Percentiles rank a stretch among this genome's conserved stretches.
phyloP scores from a whole-genome alignment of 2,888 invertebrate genomes.

The Drosophila greeni region DNA sequence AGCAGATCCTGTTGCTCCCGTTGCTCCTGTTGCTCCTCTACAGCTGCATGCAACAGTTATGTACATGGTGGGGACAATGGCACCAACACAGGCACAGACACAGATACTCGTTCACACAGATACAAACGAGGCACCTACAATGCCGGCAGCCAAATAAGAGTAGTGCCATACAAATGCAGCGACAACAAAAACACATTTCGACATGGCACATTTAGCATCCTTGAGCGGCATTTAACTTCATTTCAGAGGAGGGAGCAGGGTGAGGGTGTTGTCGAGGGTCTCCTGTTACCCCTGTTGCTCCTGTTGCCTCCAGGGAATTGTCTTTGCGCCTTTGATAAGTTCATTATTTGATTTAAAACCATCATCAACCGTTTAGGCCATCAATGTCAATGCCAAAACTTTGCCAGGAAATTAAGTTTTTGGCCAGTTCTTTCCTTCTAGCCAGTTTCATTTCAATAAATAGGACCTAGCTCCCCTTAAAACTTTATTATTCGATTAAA shows the following conservation, averaged over 20 bases:
- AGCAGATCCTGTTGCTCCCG: conserved; percentile 29
- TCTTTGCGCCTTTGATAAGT: conserved; percentile 30
- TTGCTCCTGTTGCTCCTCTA: conserved; percentile 29
- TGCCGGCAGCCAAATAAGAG: conserved; percentile 47
- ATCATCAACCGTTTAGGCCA: conserved; percentile 58
- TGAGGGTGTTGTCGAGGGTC: not conserved
- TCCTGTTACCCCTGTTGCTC: conserved; percentile 5
- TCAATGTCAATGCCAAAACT: conserved; percentile 39
- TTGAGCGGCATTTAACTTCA: conserved; percentile 72
- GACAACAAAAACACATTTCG: conserved; percentile 61
- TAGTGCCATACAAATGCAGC: conserved; percentile 44
- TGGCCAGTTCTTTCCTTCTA: conserved; percentile 12
- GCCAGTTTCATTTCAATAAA: not conserved
- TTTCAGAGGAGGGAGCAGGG: conserved; percentile 36
- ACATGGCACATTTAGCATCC: conserved; percentile 73
- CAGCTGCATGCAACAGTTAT: conserved; percentile 69
- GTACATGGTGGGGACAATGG: conserved; percentile 53
- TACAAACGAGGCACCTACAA: conserved; percentile 27
- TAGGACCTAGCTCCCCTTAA: not conserved
- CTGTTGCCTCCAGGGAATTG: conserved; percentile 12
- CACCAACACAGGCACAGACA: conserved; percentile 39
- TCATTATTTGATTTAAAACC: conserved; percentile 57
- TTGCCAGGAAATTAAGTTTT: conserved; percentile 62
- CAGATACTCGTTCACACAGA: conserved; percentile 45
- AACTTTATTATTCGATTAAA: not conserved